Base-by-base conservation (phyloP, 2,797 vertebrate species). In the Brachymystax lenok region DNA sequence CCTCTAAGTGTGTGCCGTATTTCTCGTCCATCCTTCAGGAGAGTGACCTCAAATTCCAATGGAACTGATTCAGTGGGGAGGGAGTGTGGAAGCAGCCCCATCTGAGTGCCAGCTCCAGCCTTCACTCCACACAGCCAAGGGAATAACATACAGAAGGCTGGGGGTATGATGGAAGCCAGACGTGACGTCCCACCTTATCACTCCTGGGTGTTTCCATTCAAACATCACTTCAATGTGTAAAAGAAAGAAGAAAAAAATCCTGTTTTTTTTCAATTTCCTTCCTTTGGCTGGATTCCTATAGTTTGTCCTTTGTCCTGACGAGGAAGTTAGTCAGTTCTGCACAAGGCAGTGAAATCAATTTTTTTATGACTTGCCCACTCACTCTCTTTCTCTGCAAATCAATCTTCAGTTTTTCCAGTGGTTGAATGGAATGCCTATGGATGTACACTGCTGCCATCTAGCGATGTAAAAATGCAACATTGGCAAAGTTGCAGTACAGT, bases 391-490 rank as follows among this genome's bases (percentile, higher is more conserved):
- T 85, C 69, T 87, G 71, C 73, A 78, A 73, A 81, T 75, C 74
- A 69, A 69, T 77, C 30, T 35, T 17, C 33, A 6, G 74, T 76
- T 84, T 85, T 80, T 82, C 71, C 73, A 76, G 74, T 76, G 59
- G 68, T 46, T 64, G 24, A 66, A 64, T 64, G 78, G 5, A 63
- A 59, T n/a, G 59, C 5, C 10, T 68, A 74, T 5, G 3, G 66
- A 79, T 84, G 83, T 88, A 82, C 81, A 73, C 86, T 94, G 92
- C 93, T 93, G 92, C 93, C 93, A 93, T 93, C 94, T 94, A 90
- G 91, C 93, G 94, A 59, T 81, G 12, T 54, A 61, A 4, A 6
- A 24, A n/a, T 5, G 74, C 67, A 28, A 59, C 24, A 79, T 77
- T 86, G 79, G 78, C 79, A 80, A 5, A 67, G 35, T 3, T 72